These are phyloP conservation scores for Eupithecia tripunctaria DNA, from an alignment of 2,888 invertebrate genomes.

Conservation along the genomic window DNA sequence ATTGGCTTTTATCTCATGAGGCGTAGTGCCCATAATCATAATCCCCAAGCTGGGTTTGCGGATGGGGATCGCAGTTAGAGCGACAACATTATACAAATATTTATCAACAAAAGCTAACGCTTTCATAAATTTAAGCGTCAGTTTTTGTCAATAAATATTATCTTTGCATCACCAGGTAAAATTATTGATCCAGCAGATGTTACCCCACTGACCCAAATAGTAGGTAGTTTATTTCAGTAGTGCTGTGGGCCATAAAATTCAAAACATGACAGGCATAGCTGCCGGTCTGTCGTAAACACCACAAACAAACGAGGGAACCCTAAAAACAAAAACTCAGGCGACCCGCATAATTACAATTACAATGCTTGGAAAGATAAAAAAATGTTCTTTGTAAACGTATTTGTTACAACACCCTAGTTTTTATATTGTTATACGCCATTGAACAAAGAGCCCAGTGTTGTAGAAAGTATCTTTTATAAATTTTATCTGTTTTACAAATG, in stretches of 20 bases:
- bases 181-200: neutral
- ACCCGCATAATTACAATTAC: slow-evolving; percentile 9
- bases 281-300: neutral
- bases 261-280: neutral
- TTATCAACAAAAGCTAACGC: neutral
- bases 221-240: neutral
- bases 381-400: slow-evolving; percentile 4
- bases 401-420: neutral
- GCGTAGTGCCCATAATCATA: no score
- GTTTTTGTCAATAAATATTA: no score
- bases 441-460: neutral
- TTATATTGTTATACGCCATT: neutral
- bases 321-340: slow-evolving; percentile 7
- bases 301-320: slow-evolving; percentile 5
- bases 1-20: no score
- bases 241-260: neutral
- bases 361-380: slow-evolving; percentile 1
- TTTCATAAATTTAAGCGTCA: no score
- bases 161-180: neutral
- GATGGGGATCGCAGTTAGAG: no score
- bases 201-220: neutral
- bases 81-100: no score
- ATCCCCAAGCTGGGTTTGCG: no score
- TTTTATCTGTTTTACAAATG: neutral
- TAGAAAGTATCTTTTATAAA: neutral